A percentile compares a stretch with the other conserved stretches of the same genome.
Conservation (phyloP, 2,888 invertebrate genomes). For the Meteorus cinctellus region DNA sequence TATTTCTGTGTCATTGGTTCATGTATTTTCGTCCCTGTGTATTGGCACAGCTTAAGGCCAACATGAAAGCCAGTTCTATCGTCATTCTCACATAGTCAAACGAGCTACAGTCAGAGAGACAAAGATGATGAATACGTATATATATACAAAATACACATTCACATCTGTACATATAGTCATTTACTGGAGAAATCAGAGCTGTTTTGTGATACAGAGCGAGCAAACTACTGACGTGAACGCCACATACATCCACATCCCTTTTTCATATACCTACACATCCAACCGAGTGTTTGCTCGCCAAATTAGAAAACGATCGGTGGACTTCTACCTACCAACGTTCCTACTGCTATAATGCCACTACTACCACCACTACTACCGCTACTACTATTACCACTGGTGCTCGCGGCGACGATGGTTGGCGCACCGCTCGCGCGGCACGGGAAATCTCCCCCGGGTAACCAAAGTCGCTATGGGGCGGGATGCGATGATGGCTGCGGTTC, state of each 20-base stretch:
- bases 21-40: background rate
- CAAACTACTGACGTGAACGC: conserved; percentile 24
- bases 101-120: background rate
- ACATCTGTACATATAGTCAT: conserved; percentile 13
- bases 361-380: background rate
- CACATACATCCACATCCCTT: conserved; percentile 44
- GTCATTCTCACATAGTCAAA: background rate
- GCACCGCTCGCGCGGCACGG: conserved; percentile 54
- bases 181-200: conserved; percentile 42
- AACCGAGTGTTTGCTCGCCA: conserved; percentile 68
- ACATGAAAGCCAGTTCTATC: conserved; percentile 21
- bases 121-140: background rate
- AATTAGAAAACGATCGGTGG: conserved; percentile 72
- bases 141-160: background rate
- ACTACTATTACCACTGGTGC: background rate
- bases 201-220: background rate
- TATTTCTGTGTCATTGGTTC: background rate
- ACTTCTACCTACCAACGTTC: conserved; percentile 49
- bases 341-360: conserved; percentile 2
- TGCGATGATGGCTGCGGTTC: conserved; percentile 40
- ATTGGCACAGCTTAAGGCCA: conserved; percentile 17
- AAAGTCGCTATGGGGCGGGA: conserved; percentile 36
- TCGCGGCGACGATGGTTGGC: conserved; percentile 48
- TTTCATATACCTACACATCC: background rate
- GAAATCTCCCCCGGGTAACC: conserved; percentile 53